Evolutionary conservation across 2,888 invertebrate species (phyloP).

Genomic region (Theretra japonica): DNA sequence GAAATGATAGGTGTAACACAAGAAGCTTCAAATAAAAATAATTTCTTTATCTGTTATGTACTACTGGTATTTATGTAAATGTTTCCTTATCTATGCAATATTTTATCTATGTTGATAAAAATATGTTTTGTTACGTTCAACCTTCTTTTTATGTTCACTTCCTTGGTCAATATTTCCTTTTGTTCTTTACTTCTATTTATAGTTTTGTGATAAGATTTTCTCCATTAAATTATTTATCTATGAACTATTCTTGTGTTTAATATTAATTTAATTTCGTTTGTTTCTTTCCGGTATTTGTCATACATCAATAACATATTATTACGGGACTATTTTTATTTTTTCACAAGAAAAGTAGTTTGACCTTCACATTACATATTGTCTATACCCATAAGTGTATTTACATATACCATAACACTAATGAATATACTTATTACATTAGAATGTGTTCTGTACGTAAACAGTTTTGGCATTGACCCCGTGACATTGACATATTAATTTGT

Average conservation of each 20-base stretch:
- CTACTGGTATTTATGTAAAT: slow-evolving; percentile 11
- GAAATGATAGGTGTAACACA: neutral
- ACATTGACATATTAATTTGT: neutral
- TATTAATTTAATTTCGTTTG: no score
- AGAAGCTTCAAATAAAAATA: neutral
- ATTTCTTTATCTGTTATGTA: neutral
- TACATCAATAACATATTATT: no score
- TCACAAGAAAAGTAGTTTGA: no score
- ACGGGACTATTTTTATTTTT: no score
- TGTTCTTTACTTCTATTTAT: neutral
- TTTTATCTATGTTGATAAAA: slow-evolving; percentile 16
- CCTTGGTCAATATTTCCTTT: slow-evolving; percentile 3
- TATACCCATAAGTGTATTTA: no score
- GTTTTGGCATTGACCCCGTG: neutral
- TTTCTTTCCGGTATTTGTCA: no score
- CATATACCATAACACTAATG: neutral
- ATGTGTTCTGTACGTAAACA: neutral
- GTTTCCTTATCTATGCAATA: slow-evolving; percentile 10
- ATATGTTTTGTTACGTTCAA: slow-evolving; percentile 8
- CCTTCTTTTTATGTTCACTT: neutral
- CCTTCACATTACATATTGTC: no score
- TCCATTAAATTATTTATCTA: neutral
- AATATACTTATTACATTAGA: neutral
- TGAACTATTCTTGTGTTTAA: neutral
- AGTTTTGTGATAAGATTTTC: neutral